Base-by-base conservation (phyloP, 2,113 vertebrate species). In the Catharus bicknelli region DNA sequence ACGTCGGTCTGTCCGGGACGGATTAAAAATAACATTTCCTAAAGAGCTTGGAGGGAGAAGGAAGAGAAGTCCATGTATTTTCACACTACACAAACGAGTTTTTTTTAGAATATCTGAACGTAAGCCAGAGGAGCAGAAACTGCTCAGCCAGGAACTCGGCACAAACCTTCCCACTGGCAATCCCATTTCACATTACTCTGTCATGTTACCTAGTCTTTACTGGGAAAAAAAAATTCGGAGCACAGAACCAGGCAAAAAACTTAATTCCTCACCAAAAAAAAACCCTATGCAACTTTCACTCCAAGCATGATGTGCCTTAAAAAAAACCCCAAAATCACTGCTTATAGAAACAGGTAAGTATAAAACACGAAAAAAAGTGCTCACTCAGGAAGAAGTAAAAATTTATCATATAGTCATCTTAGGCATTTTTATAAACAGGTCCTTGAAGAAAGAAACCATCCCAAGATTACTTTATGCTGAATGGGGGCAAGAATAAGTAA, bases 81-180 rank as follows among this genome's bases (percentile, higher is more conserved):
- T 88, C 72, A 74, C 58, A 25, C 36, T 26, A 5, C 7, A 34
- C 40, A 45, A 88, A 50, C 11, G 14, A 42, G 45, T 59, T 51
- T 69, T 69, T 69, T 42, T 55, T 51, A n/a, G 80, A 3, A 1
- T 9, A 13, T 5, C 64, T 30, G 72, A 66, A 48, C 0, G 0
- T 3, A 29, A 77, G 51, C 34, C 61, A 70, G 55, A 70, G 26
- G 51, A 74, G 78, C 30, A 74, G 77, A 27, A 64, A 51, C 18
- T 38, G 55, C 59, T 75, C 2, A 78, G 57, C n/a, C 70, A 4
- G 2, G 7, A 57, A 54, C 55, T 83, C 63, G 42, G 54, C 34
- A 63, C 58, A 82, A 77, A 40, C 23, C 16, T 66, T 76, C 63
- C 63, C 40, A 40, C 1, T 4, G 9, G 27, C 32, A 64, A 32